phyloP scores from a whole-genome alignment of 2,113 vertebrate genomes.

The Myotis yumanensis region DNA sequence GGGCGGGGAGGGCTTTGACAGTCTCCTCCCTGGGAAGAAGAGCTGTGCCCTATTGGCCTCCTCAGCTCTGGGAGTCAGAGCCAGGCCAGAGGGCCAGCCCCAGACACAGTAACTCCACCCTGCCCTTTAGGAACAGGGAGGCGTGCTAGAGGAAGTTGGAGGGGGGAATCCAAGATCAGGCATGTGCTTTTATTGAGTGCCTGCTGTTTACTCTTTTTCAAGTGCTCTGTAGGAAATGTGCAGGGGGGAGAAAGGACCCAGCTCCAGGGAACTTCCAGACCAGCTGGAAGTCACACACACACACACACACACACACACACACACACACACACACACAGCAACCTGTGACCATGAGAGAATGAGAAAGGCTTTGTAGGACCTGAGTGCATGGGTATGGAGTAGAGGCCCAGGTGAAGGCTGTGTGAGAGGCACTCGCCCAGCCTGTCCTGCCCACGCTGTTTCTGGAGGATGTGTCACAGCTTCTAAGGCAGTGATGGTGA shows the following conservation, averaged over 20 bases:
- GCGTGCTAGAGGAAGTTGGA: neutral
- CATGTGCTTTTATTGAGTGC: neutral
- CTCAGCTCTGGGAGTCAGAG: neutral
- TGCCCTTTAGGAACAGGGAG: no score
- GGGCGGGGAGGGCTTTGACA: neutral
- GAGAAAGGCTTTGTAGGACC: neutral
- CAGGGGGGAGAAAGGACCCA: neutral
- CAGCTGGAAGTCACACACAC: neutral
- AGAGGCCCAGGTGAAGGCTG: neutral
- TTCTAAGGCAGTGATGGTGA: neutral
- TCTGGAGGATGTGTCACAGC: neutral
- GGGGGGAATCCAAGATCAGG: neutral
- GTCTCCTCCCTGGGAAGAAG: neutral
- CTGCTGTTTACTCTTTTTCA: neutral
- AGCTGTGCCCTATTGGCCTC: neutral
- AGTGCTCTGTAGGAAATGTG: neutral
- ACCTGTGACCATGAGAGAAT: neutral
- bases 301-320: neutral
- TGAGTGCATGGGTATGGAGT: neutral
- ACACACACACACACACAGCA: accelerated
- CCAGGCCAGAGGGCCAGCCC: neutral
- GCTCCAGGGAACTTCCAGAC: neutral
- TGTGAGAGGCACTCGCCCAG: accelerated
- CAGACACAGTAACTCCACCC: neutral
- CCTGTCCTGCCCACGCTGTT: neutral